Conservation (phyloP, 1,140 invertebrate species). For the Bombus confusus region DNA sequence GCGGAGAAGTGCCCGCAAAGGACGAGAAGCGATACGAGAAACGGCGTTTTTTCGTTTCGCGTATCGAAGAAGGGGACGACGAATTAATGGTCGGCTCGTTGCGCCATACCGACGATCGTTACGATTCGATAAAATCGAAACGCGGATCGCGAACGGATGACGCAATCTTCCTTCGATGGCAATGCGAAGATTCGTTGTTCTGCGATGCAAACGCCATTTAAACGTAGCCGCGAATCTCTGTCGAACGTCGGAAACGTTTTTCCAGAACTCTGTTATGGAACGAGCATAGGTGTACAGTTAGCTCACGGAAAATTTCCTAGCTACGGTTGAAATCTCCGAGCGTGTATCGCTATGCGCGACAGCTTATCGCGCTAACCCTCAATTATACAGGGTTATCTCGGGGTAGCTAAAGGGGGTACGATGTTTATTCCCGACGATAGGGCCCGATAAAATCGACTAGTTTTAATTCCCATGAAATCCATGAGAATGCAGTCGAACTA, state of each 20-base stretch:
- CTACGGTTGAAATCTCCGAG: constrained; percentile 68
- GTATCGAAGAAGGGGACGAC: constrained; percentile 32
- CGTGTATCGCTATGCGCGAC: constrained; percentile 62
- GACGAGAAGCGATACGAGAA: constrained; percentile 10
- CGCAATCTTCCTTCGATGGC: not conserved
- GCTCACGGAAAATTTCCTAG: constrained; percentile 53
- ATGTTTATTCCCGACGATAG: constrained; percentile 75
- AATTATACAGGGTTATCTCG: constrained; percentile 75
- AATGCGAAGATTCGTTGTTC: not conserved
- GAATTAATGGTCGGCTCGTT: constrained; percentile 40
- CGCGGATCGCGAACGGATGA: not conserved
- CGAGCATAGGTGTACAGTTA: constrained; percentile 32
- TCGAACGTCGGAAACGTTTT: not conserved
- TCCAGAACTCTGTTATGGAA: not conserved
- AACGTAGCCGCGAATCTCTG: not conserved
- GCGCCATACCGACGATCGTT: constrained; percentile 44
- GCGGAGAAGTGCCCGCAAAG: constrained; percentile 9
- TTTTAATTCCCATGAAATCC: constrained; percentile 71
- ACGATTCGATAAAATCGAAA: constrained; percentile 49
- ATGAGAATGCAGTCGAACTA: constrained; percentile 43
- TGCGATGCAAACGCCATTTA: not conserved
- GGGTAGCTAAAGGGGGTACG: constrained; percentile 71
- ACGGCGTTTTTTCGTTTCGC: constrained; percentile 3
- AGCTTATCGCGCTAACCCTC: constrained; percentile 74
- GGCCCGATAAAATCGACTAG: constrained; percentile 71